Conservation (phyloP, 2,888 invertebrate genomes). For the Cheilosia scutellata region DNA sequence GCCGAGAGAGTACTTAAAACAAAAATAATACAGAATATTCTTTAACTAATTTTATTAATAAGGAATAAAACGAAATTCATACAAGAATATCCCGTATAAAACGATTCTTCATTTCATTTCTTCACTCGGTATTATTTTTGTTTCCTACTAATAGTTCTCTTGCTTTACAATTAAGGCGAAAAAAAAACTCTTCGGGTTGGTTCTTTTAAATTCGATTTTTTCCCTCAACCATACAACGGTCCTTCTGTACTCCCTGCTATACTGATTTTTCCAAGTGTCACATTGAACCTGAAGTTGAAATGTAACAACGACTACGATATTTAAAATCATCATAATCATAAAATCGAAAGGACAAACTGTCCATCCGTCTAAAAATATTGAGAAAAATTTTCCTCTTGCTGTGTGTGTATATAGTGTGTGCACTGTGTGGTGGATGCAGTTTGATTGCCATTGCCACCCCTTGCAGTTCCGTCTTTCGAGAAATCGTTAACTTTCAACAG, state of each 20-base stretch:
- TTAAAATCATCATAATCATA: slow-evolving; percentile 37
- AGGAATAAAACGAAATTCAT: slow-evolving; percentile 60
- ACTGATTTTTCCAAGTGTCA: slow-evolving; percentile 50
- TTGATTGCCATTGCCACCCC: slow-evolving; percentile 56
- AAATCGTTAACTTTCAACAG: slow-evolving; percentile 49
- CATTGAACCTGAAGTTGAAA: not conserved
- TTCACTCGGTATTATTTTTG: slow-evolving; percentile 67
- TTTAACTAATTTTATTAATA: not conserved
- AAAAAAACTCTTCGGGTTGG: slow-evolving; percentile 11
- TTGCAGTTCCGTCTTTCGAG: slow-evolving; percentile 30
- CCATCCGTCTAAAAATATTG: slow-evolving; percentile 65
- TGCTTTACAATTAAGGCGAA: slow-evolving; percentile 21
- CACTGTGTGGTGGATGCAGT: slow-evolving; percentile 48
- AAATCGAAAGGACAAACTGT: slow-evolving; percentile 48
- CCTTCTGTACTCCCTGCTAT: slow-evolving; percentile 22
- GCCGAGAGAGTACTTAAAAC: slow-evolving; percentile 77
- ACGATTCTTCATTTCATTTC: slow-evolving; percentile 14
- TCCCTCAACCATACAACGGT: slow-evolving; percentile 12
- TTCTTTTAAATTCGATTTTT: slow-evolving; percentile 62
- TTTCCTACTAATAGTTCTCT: slow-evolving; percentile 45
- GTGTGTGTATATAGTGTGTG: slow-evolving; percentile 32
- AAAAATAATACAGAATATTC: slow-evolving; percentile 71
- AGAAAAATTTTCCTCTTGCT: slow-evolving; percentile 68
- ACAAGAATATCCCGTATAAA: not conserved
- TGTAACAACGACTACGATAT: not conserved